Evolutionary conservation across 2,888 invertebrate species (phyloP), one percentile per base, ranked within the genome.

Genomic region (Embidobia sp.): DNA sequence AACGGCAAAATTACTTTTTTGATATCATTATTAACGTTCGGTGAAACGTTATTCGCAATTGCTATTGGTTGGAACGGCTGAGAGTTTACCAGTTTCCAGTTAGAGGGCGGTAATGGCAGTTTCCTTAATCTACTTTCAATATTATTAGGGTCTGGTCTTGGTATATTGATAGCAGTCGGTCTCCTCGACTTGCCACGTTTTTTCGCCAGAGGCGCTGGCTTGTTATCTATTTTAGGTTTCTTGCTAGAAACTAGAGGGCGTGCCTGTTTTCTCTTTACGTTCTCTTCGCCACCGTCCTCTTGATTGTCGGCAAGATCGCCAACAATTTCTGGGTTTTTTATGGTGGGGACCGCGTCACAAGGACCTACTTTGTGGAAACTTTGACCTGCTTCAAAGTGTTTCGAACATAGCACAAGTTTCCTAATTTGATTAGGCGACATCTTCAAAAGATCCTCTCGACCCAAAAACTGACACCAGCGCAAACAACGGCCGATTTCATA

Each of bases 341-440:
- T 89, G 1, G 89, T 89, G 1, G 89, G 89, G 0, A 79, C 79
- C 2, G 89, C 89, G 63, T 89, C 89, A 26, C 88, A 89, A 0
- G 89, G 86, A 1, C 87, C 87, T 6, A 85, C 61, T 66, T 86
- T 88, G 59, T 87, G 85, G 51, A 89, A 88, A 37, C 83, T 86
- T 67, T 89, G 88, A 4, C 87, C 88, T 1, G 82, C 80, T 48
- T 88, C 84, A 80, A 89, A 89, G 48, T 89, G 89, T 42, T 85
- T 88, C 0, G 89, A 89, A 49, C 89, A 89, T 0, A 89, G 77
- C 1, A 89, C 89, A 2, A 89, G 79, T 49, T 87, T 88, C 46
- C 89, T 80, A 75, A 89, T 89, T 77, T 89, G 89, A 79, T 89
- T 89, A 0, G 89, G 89, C 18, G 89, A 89, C 88, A 89, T 88